Base-by-base conservation (phyloP, 2,888 invertebrate species). In the Chrysodeixis includens region DNA sequence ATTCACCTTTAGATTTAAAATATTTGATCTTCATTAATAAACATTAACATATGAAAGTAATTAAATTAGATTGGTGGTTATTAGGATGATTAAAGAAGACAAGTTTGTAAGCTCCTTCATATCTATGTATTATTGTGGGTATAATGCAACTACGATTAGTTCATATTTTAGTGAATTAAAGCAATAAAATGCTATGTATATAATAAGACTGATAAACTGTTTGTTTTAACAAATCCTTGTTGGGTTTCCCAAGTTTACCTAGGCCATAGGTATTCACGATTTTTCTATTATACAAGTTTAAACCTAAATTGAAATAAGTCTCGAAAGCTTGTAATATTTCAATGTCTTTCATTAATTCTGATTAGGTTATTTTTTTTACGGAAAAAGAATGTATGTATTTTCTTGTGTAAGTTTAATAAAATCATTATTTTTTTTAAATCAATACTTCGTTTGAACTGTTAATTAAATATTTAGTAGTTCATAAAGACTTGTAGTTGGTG, bases 171-270 rank as follows among this genome's bases (percentile, higher is more conserved):
- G 40, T 40, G n/a, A n/a, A 40, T 40, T 40, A 6, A 40, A 40
- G 26, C n/a, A 40, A n/a, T 40, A n/a, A 40, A 4, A 4, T 40
- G n/a, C 40, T 40, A n/a, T 40, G 79, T 77, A 63, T 62, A 73
- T 75, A 71, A 58, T 77, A 68, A 79, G 76, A 72, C 77, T 78
- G 80, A 70, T 64, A 66, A 60, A 69, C 56, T n/a, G 26, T 26
- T 26, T 26, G 26, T 71, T 57, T 69, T 60, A 22, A 56, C 54
- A 40, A 8, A 35, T 46, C n/a, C n/a, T 30, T 56, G 49, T 56
- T 26, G 30, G 51, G 52, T 55, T 55, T 32, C 46, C 44, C 5
- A 40, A 46, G 32, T 71, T 71, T 66, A 55, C 40, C 40, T 53
- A 54, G 6, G 6, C n/a, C 66, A 20, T 20, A 20, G 20, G 46